phyloP scores from a whole-genome alignment of 2,888 invertebrate genomes.

The Nasonovia ribisnigri region DNA sequence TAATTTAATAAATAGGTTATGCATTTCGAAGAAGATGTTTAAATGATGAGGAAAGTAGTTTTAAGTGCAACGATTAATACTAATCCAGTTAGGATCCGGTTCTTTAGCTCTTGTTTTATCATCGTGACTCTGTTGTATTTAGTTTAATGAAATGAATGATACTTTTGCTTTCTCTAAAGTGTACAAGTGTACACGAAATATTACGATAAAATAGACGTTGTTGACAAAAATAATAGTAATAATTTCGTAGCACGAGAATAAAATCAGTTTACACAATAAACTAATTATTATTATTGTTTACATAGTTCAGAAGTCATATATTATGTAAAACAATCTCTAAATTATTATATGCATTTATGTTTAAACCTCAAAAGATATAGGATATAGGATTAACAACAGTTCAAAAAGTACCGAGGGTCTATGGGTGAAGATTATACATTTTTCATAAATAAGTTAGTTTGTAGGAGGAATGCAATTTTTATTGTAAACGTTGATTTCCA shows the following conservation, averaged over 20 bases:
- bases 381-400: not conserved
- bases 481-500: not conserved
- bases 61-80: slow-evolving; percentile 51
- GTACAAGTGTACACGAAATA: slow-evolving; percentile 25
- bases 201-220: slow-evolving; percentile 32
- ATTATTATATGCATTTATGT: not conserved
- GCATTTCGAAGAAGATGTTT: slow-evolving; percentile 26
- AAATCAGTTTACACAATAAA: not conserved
- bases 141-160: slow-evolving; percentile 50
- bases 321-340: not conserved
- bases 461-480: not conserved
- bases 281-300: not conserved
- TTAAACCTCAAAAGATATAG: not conserved
- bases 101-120: slow-evolving; percentile 53
- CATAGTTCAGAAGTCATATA: not conserved
- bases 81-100: slow-evolving; percentile 62
- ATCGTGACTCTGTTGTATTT: slow-evolving; percentile 55
- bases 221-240: slow-evolving; percentile 41
- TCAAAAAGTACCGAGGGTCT: not conserved
- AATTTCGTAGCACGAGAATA: not conserved
- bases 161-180: slow-evolving; percentile 61
- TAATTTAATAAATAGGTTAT: not conserved
- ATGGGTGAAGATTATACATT: not conserved
- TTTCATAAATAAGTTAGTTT: not conserved
- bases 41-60: slow-evolving; percentile 55